phyloP scores from a whole-genome alignment of 2,797 vertebrate species.

The Gymnoscopelus microlampas region DNA sequence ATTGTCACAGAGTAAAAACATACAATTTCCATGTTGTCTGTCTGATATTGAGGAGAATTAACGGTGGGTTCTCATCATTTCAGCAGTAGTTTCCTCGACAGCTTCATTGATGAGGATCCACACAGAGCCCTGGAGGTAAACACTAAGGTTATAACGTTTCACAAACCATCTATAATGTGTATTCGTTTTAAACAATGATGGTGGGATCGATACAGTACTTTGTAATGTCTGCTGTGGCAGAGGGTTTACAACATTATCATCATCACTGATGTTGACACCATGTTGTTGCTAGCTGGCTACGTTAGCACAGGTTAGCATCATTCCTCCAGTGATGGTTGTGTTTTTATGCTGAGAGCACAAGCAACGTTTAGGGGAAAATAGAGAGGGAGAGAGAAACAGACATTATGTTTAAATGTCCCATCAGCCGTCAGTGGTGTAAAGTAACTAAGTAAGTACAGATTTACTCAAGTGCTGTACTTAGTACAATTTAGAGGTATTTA shows the following conservation, averaged over 20 bases:
- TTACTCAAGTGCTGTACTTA: too few species aligned
- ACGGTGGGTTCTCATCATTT: constrained; percentile 37
- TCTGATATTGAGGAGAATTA: constrained; percentile 1
- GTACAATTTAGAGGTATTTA: too few species aligned
- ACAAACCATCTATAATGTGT: too few species aligned
- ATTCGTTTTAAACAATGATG: too few species aligned
- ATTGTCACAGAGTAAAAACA: neutral
- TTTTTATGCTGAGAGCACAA: neutral
- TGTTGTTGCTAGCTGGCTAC: constrained; percentile 13
- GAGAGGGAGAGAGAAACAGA: too few species aligned
- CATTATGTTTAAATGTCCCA: too few species aligned
- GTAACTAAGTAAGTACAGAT: too few species aligned
- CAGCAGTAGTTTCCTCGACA: constrained; percentile 79
- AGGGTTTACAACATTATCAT: neutral
- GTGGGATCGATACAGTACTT: rapidly evolving
- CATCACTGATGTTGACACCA: neutral
- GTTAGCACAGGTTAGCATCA: constrained; percentile 36
- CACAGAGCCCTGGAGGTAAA: constrained; percentile 84
- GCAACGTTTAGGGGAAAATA: neutral
- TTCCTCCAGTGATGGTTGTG: too few species aligned
- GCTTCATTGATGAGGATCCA: constrained; percentile 82
- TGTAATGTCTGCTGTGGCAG: rapidly evolving
- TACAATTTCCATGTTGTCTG: neutral
- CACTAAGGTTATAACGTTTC: neutral
- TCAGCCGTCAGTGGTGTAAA: too few species aligned